Base-by-base conservation (phyloP, 2,113 vertebrate species). In the Panthera tigris region DNA sequence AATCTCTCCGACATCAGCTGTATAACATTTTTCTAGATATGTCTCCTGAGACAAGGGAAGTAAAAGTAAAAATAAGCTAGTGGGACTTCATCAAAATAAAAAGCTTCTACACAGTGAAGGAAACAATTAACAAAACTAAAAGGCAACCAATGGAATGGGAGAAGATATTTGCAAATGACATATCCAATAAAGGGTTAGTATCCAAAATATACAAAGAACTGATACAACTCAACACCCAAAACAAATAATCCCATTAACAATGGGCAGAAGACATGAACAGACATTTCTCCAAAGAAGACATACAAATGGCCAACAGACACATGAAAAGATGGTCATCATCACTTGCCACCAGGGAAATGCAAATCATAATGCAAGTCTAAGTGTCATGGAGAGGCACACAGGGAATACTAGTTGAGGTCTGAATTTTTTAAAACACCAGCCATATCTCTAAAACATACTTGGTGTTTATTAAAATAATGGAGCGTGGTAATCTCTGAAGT, bases 401-500 rank as follows among this genome's bases (percentile, higher is more conserved):
- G 39, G 19, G 71, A 92, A 88, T 73, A 57, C 15, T 45, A 82
- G 50, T 1, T 36, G 65, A 96, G 57, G 15, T 55, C 2, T 79
- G 41, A 66, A 69, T 52, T 74, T 79, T 90, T 66, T 48, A 78
- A 89, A 87, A 94, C n/a, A 48, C 12, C 2, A 87, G 61, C 14
- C 29, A 69, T 8, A 31, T 82, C 63, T 81, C 91, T 48, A 81
- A 96, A 89, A 96, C 19, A 83, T 73, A 89, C 55, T 73, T 92
- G 63, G 52, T 36, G 25, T 94, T 73, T 95, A 78, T 39, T 87
- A 93, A 80, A 95, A 81, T 50, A 95, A 78, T 10, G 29, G 55
- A 81, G 36, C 76, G 71, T 63, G 65, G 89, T 57, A 81, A 73
- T 85, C 23, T 85, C 74, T 97, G 80, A 94, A 96, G 71, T 93